Evolutionary conservation across 2,888 invertebrate genomes (phyloP).

Genomic region (Lasioglossum vierecki): DNA sequence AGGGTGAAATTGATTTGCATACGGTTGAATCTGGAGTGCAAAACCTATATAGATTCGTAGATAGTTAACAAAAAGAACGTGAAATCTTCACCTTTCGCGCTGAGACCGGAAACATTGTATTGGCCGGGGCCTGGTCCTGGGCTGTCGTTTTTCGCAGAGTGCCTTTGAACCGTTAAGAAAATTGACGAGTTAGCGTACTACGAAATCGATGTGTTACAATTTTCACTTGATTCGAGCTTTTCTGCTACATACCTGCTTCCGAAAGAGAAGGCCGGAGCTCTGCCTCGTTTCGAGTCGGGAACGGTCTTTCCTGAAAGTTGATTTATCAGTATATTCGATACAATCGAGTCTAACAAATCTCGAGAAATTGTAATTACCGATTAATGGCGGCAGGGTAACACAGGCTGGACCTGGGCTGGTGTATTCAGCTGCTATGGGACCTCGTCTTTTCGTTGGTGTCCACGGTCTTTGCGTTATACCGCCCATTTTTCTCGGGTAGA

Average conservation of each 20-base stretch:
- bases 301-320: constrained; percentile 88
- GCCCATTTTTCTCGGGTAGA: constrained; percentile 84
- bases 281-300: constrained; percentile 90
- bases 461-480: constrained; percentile 94
- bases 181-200: neutral
- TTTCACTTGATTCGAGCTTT: neutral
- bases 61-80: neutral
- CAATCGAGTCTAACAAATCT: no score
- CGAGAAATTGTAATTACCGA: constrained; percentile 86
- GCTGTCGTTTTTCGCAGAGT: constrained; percentile 85
- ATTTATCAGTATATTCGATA: neutral
- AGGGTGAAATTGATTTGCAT: no score
- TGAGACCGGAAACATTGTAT: constrained; percentile 94
- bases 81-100: constrained; percentile 89
- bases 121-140: constrained; percentile 95
- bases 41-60: neutral
- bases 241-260: constrained; percentile 86
- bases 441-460: constrained; percentile 95
- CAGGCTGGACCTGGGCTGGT: constrained; percentile 95
- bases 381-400: constrained; percentile 91
- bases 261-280: constrained; percentile 93
- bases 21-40: no score
- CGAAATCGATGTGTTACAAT: neutral
- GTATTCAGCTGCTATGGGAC: constrained; percentile 94
- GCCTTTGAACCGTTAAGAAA: constrained; percentile 76